These are phyloP conservation scores for Grammomys surdaster DNA, from an alignment of 2,113 vertebrate species.

Conservation along the genomic window DNA sequence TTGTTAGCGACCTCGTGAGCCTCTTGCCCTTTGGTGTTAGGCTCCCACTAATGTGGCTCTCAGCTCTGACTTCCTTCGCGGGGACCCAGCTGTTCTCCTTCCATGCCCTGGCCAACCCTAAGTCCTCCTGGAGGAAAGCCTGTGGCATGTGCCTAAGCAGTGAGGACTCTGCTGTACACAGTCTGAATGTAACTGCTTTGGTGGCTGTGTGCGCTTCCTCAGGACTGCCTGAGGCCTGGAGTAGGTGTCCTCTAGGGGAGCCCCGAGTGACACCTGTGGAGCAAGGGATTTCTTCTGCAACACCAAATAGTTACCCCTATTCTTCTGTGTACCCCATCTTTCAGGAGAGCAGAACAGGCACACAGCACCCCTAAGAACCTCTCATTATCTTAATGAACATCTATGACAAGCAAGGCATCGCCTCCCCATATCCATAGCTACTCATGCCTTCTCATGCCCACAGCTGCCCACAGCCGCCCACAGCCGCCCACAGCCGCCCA, in stretches of 20 bases:
- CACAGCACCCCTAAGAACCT: neutral
- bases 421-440: neutral
- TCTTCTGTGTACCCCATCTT: neutral
- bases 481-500: too few relatives aligned
- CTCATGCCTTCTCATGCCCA: neutral
- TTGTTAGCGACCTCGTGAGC: neutral
- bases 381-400: neutral
- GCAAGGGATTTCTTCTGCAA: neutral
- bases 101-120: neutral
- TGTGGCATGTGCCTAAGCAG: neutral
- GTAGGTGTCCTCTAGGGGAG: neutral
- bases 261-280: too few relatives aligned
- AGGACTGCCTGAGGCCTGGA: neutral
- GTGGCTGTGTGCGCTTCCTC: neutral
- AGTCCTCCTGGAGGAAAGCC: neutral
- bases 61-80: neutral
- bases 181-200: neutral
- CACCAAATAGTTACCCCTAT: neutral
- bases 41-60: neutral
- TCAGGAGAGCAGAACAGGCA: neutral
- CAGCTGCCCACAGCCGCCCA: too few relatives aligned
- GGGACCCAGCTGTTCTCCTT: neutral
- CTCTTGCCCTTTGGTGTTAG: neutral
- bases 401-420: neutral
- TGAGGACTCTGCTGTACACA: fast-evolving